Base-by-base conservation (phyloP, 2,888 invertebrate genomes). In the Mayetiola destructor region DNA sequence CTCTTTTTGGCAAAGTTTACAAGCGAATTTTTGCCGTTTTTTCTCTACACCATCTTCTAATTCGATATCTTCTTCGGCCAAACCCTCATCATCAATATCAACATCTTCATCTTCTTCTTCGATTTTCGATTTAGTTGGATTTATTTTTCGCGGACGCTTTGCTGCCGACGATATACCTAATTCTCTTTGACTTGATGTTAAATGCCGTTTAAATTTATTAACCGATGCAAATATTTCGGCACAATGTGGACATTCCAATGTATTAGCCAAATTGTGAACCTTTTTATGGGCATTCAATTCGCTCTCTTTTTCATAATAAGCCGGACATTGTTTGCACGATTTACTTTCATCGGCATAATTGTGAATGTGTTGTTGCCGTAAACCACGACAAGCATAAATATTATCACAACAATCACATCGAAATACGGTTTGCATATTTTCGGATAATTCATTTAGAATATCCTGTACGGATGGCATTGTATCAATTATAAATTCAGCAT, bases 211-310 rank as follows among this genome's bases (percentile, higher is more conserved):
- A 5, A 53, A 12, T 53, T 53, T 53, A 30, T 53, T 53, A 1
- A 10, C 20, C 20, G 53, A 30, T 16, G 53, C 53, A 53, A 53
- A 53, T 20, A 32, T 6, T 53, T 53, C 53, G 10, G 30, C 16
- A 20, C 53, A 53, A 20, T 53, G 53, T 29, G 53, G 53, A 53
- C 53, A 53, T 6, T 29, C 30, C 2, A 53, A 20, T 20, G 53
- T 53, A 20, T 53, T 53, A 10, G 53, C 53, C n/a, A 53, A 53
- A 53, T 53, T 53, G 10, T 53, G 53, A 5, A 53, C 32, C 30
- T 53, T 53, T 20, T 53, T 53, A 12, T 53, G 53, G 3, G 53
- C 53, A 53, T 30, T 53, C 20, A 53, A 53, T 32, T 53, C 53
- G 2, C 30, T 3, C 2, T 53, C 30, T 20, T 53, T 53, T 53